These are phyloP conservation scores for Benthosema pterotum DNA, from an alignment of 2,797 vertebrate species.

Conservation along the genomic window DNA sequence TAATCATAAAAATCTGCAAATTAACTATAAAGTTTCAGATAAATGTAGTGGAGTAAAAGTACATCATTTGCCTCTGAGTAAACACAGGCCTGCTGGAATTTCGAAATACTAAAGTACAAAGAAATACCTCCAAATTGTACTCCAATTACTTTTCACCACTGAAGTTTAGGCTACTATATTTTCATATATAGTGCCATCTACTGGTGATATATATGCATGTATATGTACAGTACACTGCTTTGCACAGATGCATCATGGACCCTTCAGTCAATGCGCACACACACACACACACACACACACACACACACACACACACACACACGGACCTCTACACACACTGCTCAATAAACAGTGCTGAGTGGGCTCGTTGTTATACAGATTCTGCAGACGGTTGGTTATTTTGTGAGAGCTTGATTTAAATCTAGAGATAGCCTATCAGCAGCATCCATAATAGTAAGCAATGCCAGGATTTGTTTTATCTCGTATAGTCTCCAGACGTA, in stretches of 20 bases:
- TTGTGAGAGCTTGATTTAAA: conserved; percentile 56
- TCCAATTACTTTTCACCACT: no score
- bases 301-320: conserved; percentile 9
- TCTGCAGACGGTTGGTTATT: conserved; percentile 60
- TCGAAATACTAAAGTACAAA: no score
- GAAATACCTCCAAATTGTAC: no score
- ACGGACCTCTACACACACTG: conserved; percentile 28
- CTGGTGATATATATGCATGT: neutral
- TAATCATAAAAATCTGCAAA: no score
- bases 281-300: neutral
- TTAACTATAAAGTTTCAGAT: no score
- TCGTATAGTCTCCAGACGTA: conserved; percentile 10
- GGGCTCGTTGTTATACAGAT: conserved; percentile 56
- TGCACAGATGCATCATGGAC: neutral
- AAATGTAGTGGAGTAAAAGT: no score
- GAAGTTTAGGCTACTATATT: no score
- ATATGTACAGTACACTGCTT: no score
- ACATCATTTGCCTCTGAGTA: no score
- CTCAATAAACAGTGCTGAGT: conserved; percentile 69
- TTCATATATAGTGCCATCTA: conserved; percentile 19
- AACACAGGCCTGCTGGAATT: no score
- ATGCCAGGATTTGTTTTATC: conserved; percentile 9
- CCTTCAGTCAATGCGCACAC: no score
- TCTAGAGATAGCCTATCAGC: conserved; percentile 47
- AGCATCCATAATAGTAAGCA: conserved; percentile 32